Evolutionary conservation across 2,113 vertebrate species (phyloP).

Genomic region (Datnioides undecimradiatus): DNA sequence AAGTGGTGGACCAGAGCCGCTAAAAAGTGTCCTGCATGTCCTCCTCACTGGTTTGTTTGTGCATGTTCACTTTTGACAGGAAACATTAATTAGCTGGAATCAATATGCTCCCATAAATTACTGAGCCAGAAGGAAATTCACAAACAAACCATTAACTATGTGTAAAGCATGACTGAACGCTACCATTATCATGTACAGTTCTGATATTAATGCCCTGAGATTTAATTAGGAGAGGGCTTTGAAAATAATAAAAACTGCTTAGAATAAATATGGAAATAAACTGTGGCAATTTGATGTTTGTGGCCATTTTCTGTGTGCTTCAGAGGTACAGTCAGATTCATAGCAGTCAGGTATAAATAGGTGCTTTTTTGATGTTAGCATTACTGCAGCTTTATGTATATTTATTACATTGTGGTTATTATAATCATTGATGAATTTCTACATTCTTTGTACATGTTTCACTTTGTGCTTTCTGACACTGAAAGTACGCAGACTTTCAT

Average conservation of each 20-base stretch:
- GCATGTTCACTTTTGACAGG: constrained; percentile 23
- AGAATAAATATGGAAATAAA: background rate
- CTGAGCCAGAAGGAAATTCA: constrained; percentile 41
- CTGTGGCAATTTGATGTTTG: background rate
- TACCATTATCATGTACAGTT: constrained; percentile 12
- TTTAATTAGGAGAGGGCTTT: constrained; percentile 22
- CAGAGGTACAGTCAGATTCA: background rate
- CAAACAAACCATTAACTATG: constrained; percentile 43
- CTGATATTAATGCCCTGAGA: constrained; percentile 32
- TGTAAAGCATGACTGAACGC: constrained; percentile 41
- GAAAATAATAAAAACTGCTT: background rate
- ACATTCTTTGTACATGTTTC: no score
- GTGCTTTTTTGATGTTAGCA: background rate
- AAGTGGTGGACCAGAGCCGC: background rate
- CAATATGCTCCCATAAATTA: constrained; percentile 54
- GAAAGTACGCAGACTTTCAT: background rate
- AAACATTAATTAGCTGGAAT: constrained; percentile 48
- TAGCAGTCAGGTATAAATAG: background rate
- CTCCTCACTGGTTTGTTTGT: background rate
- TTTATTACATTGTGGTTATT: background rate
- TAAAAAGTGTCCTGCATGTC: background rate
- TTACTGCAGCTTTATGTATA: background rate
- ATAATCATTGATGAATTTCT: no score
- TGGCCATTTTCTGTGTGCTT: background rate
- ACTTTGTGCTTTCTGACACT: background rate